Base-by-base conservation (phyloP, 2,888 invertebrate species). In the Asteroscopus sphinx region DNA sequence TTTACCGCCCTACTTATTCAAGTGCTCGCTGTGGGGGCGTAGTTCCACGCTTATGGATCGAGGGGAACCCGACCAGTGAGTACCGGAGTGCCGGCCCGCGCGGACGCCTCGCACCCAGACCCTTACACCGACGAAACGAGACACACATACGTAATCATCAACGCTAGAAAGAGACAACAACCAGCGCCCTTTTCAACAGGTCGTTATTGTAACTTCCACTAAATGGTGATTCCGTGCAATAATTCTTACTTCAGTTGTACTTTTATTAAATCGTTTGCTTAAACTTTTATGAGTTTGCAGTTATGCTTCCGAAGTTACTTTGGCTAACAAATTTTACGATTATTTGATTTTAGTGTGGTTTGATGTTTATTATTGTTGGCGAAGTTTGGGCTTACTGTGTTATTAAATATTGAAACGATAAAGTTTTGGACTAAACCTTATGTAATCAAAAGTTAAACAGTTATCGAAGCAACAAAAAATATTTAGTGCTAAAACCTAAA, bases 171-270 rank as follows among this genome's bases (percentile, higher is more conserved):
- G 85, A 82, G 92, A 93, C 85, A 79, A 76, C 81, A 77, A 68
- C 36, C 69, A 78, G 79, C 80, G 78, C 82, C 86, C 80, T 85
- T 91, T 90, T 93, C 93, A 93, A 93, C 93, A 93, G 93, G 93
- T 93, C 93, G 91, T 91, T 92, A 92, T 89, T 90, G 90, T 89
- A 88, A 89, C 88, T 88, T 81, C 84, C 79, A 87, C 87, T 91
- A 88, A 92, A 90, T 90, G 89, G 91, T 89, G 91, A 88, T 91
- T 87, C 81, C 79, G 87, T 88, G 87, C 83, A 87, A 90, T 91
- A 87, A 88, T 91, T 91, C 83, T 80, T 85, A 85, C 85, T 86
- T 86, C 81, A 74, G 77, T 75, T 82, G 78, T 81, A 81, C 81
- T 86, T 85, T 81, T 83, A 86, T 83, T 83, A 82, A 87, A 83